Conservation (phyloP, 2,797 vertebrate species). For the Philypnodon macrostomus region DNA sequence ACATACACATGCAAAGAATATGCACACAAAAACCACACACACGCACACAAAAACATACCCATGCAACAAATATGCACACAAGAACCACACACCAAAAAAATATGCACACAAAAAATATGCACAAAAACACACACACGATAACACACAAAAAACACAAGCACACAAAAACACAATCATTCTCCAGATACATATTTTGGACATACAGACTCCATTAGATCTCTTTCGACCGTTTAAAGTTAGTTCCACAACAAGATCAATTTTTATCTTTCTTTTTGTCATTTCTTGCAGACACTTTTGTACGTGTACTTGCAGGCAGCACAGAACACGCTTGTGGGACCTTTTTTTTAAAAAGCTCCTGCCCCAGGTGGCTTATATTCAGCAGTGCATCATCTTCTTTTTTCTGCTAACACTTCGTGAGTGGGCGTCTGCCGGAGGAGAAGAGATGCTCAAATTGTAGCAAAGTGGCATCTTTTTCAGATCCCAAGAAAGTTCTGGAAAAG, state of each 20-base stretch:
- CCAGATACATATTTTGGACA: too few species aligned
- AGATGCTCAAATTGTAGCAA: constrained; percentile 31
- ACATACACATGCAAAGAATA: too few species aligned
- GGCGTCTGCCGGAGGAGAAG: constrained; percentile 51
- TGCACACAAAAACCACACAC: too few species aligned
- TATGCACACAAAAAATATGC: too few species aligned
- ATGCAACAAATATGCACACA: too few species aligned
- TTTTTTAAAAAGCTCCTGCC: constrained; percentile 45
- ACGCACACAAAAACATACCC: too few species aligned
- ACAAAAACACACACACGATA: too few species aligned
- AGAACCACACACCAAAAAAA: too few species aligned
- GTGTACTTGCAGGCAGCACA: constrained; percentile 18
- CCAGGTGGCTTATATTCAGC: constrained; percentile 48
- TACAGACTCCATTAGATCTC: too few species aligned
- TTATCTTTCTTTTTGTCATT: constrained; percentile 21
- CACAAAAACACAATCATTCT: too few species aligned
- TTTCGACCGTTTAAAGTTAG: not conserved
- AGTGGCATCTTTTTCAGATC: constrained; percentile 23
- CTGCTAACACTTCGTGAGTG: constrained; percentile 51
- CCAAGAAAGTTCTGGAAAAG: constrained; percentile 30
- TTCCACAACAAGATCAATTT: not conserved
- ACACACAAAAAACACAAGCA: too few species aligned
- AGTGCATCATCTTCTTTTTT: constrained; percentile 34
- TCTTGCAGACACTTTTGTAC: constrained; percentile 14
- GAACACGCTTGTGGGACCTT: constrained; percentile 35